Evolutionary conservation across 2,113 vertebrate species (phyloP).

Genomic region (Vulpes vulpes): DNA sequence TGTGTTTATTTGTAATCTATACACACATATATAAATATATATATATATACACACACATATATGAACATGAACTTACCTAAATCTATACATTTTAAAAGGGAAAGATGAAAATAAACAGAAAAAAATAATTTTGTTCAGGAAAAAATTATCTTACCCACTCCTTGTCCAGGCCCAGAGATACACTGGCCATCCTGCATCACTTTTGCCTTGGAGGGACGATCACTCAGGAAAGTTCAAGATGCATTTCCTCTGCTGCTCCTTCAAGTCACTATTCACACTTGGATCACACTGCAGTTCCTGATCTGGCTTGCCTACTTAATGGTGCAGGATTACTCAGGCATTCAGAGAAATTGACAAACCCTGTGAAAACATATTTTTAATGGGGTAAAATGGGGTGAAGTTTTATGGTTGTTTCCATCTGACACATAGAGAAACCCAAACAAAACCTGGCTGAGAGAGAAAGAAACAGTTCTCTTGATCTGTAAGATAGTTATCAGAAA

Average conservation of each 20-base stretch:
- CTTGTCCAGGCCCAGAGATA: not conserved
- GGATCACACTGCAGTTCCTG: not conserved
- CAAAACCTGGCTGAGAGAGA: not conserved
- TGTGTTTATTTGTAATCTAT: not conserved
- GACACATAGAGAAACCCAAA: not conserved
- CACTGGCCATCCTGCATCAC: not conserved
- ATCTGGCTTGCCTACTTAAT: too few species aligned
- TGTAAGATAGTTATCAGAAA: slow-evolving; percentile 37
- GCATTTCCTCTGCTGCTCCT: not conserved
- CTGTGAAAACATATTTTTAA: not conserved
- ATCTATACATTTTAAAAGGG: not conserved
- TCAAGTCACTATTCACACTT: not conserved
- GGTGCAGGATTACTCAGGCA: not conserved
- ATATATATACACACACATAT: too few species aligned
- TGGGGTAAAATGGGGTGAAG: not conserved
- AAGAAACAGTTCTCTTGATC: not conserved
- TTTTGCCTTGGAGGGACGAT: not conserved
- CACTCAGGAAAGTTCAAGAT: not conserved
- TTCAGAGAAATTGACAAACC: not conserved
- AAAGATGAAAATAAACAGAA: not conserved
- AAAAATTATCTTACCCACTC: not conserved
- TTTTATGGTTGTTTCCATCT: not conserved
- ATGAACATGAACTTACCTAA: not conserved
- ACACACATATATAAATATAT: not conserved
- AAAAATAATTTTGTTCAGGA: not conserved